Evolutionary conservation across 2,797 vertebrate genomes (phyloP), one percentile per base, ranked within the genome.

Genomic region (Agapornis canus): DNA sequence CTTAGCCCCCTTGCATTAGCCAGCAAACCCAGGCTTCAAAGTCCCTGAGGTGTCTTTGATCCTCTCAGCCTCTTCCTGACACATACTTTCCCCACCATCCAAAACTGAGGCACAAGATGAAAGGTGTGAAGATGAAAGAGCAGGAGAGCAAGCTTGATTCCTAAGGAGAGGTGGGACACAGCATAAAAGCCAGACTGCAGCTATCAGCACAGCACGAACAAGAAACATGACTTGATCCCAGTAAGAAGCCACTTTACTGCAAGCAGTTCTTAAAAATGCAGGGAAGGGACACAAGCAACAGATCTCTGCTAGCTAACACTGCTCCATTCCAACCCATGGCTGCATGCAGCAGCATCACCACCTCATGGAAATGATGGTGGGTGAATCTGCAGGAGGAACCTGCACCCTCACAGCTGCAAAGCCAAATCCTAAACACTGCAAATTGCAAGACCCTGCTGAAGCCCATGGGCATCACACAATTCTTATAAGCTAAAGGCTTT

Each of bases 51-150:
- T 32, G 13, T 61, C 80, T 92, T 78, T 88, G 90, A 96, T 86
- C 45, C 42, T 49, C 27, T 51, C 61, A 75, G 15, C 42, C 52
- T 75, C 54, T 68, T 86, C 61, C 54, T 68, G 65, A 54, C 69
- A 47, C 14, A 14, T 40, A 39, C 22, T 64, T 92, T 77, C 5
- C 0, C 60, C 23, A 8, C 52, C 23, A 39, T 39, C 42, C 61
- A 61, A 83, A 95, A 81, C 39, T 5, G 29, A 86, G n/a, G 19
- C 14, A 21, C 23, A 42, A 78, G 80, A 90, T 90, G 57, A 94
- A 94, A 96, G 49, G 49, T 39, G n/a, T 69, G 66, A 42, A 93
- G 83, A 83, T 65, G 52, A 96, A 94, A 88, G 65, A 39, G 56
- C 64, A 75, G 77, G 21, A 69, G 76, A 35, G 37, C 21, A 20